These are phyloP conservation scores for Lophius americanus DNA, from an alignment of 2,797 vertebrate genomes.

Conservation along the genomic window DNA sequence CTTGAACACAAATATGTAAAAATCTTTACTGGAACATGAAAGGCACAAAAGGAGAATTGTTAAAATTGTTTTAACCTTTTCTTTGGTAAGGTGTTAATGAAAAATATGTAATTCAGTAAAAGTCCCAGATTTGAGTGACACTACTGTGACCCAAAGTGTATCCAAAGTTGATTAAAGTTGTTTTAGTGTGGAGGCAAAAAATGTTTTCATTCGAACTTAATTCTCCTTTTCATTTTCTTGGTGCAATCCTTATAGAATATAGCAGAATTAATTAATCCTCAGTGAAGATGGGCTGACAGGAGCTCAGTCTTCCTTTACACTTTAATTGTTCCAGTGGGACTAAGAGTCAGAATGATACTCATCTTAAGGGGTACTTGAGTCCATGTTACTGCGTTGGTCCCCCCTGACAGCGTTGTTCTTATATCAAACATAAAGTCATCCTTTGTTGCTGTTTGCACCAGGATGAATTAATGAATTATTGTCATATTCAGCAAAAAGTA, in stretches of 20 bases:
- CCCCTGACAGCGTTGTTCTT: conserved; percentile 40
- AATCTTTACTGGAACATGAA: too few species aligned
- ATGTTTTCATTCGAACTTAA: not conserved
- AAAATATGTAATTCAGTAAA: too few species aligned
- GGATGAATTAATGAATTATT: conserved; percentile 26
- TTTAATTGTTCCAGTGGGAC: conserved; percentile 76
- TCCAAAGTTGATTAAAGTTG: conserved; percentile 43
- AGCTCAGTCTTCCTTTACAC: conserved; percentile 64
- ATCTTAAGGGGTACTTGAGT: conserved; percentile 55
- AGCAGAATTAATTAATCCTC: conserved; percentile 67
- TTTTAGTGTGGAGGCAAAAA: conserved; percentile 43
- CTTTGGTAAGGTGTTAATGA: too few species aligned
- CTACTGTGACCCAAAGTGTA: not conserved
- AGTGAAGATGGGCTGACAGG: conserved; percentile 62
- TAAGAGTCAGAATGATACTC: conserved; percentile 61
- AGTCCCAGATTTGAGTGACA: too few species aligned
- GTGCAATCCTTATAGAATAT: conserved; percentile 47
- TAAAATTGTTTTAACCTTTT: too few species aligned
- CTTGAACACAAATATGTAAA: too few species aligned
- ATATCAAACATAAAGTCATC: conserved; percentile 48
- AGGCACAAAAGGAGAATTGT: too few species aligned
- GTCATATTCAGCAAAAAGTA: not conserved
- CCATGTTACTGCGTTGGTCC: conserved; percentile 44
- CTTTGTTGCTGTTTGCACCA: conserved; percentile 38
- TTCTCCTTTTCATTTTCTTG: conserved; percentile 29